Percentiles rank a stretch among this genome's conserved stretches.
phyloP scores from a whole-genome alignment of 2,797 vertebrate species.

The Aulostomus chinensis region DNA sequence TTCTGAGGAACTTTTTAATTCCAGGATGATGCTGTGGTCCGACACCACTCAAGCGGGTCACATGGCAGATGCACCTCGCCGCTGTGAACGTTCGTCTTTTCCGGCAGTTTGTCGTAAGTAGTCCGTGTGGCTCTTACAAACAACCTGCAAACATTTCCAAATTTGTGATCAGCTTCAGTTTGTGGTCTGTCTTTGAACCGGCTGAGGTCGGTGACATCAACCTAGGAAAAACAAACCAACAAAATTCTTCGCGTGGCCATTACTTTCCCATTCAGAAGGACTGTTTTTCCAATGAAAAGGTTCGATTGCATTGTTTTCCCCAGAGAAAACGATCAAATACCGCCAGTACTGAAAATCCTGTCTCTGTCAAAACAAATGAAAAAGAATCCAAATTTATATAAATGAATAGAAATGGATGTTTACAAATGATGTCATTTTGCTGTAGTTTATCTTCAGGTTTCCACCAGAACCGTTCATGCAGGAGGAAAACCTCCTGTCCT shows the following conservation, averaged over 20 bases:
- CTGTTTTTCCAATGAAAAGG: too few relatives aligned
- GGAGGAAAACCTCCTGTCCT: too few relatives aligned
- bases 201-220: background rate
- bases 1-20: too few relatives aligned
- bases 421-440: too few relatives aligned
- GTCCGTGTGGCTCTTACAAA: slow-evolving; percentile 75
- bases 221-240: background rate
- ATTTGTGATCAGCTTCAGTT: slow-evolving; percentile 34
- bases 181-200: too few relatives aligned
- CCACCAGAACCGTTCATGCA: too few relatives aligned
- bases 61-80: slow-evolving; percentile 34
- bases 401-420: too few relatives aligned
- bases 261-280: too few relatives aligned
- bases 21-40: slow-evolving; percentile 44
- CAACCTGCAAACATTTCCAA: slow-evolving; percentile 57
- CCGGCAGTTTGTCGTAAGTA: slow-evolving; percentile 63
- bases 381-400: slow-evolving; percentile 77
- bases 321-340: too few relatives aligned
- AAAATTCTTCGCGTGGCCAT: too few relatives aligned
- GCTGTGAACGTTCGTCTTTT: slow-evolving; percentile 57
- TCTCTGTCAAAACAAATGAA: slow-evolving; percentile 78
- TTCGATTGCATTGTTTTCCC: too few relatives aligned
- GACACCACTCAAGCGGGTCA: slow-evolving; percentile 57
- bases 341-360: slow-evolving; percentile 86
- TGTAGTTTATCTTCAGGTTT: too few relatives aligned